Base-by-base conservation (phyloP, 2,888 invertebrate species). In the Mechanitis messenoides region DNA sequence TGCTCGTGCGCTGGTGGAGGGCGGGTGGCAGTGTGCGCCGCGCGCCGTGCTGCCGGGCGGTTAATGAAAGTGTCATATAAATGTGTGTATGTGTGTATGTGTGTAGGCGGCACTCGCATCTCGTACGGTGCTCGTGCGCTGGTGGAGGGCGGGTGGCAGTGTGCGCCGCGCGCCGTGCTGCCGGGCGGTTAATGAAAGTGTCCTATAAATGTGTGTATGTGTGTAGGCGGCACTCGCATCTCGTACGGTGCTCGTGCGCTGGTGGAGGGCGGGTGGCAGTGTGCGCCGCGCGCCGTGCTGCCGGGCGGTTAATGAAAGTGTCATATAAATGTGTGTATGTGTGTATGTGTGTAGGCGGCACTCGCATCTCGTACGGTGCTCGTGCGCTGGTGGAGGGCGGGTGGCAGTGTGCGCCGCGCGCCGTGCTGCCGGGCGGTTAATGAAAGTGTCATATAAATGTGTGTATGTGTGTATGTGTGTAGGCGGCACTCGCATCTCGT, bases 311-410 rank as follows among this genome's bases (percentile, higher is more conserved):
- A n/a, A n/a, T n/a, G n/a, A n/a, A n/a, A n/a, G n/a, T n/a, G n/a
- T n/a, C n/a, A n/a, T n/a, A 20, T 20, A 1, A 20, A 20, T 20
- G 20, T 20, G 20, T 20, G 20, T 20, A 20, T 20, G 20, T 20
- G 46, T n/a, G 38, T 31, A 6, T 53, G 54, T 53, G 58, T 38
- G 0, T 68, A 91, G 90, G 91, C 7, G 94, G 93, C 0, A 91
- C 91, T 28, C 93, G 98, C 64, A 95, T 99, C 65, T 96, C 96
- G 0, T 99, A 99, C 84, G 99, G 99, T 1, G 99, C 98, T 0
- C 92, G 99, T 57, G 99, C 99, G 1, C 90, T 99, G 33, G 97
- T 97, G 72, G 99, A 99, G 90, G 99, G 99, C 45, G 99, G 99
- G 0, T 94, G 95, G 76, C 99, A 99, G 83, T 94, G 95, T 68